Evolutionary conservation across 2,888 invertebrate species (phyloP).

Genomic region (Tuberolachnus salignus): DNA sequence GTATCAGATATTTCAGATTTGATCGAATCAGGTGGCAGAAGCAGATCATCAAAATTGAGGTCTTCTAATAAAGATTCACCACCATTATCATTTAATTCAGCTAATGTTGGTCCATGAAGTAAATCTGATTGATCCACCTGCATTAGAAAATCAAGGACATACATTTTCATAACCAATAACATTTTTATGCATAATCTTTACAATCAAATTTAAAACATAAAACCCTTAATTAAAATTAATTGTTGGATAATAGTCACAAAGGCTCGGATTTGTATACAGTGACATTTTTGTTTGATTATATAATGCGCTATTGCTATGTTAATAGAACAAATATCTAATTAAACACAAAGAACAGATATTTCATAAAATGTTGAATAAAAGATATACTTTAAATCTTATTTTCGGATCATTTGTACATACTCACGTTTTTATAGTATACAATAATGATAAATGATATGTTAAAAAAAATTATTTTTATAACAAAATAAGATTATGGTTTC

Average conservation of each 20-base stretch:
- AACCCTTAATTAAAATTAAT: neutral
- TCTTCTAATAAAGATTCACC: conserved; percentile 75
- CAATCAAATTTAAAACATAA: neutral
- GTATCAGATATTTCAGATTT: conserved; percentile 48
- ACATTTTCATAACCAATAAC: neutral
- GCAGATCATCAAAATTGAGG: conserved; percentile 83
- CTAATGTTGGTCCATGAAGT: conserved; percentile 74
- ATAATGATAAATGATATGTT: too few species aligned
- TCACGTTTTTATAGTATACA: too few species aligned
- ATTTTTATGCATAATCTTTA: neutral
- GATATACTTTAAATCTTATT: too few species aligned
- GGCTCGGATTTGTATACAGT: too few species aligned
- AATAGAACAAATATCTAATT: too few species aligned
- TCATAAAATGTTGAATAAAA: too few species aligned
- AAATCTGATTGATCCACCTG: conserved; percentile 86
- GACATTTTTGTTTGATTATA: too few species aligned
- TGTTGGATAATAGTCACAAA: neutral
- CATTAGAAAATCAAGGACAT: conserved; percentile 65
- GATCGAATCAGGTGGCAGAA: conserved; percentile 71
- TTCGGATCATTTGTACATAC: too few species aligned
- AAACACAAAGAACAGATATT: too few species aligned
- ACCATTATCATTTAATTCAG: conserved; percentile 75
- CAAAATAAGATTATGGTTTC: too few species aligned
- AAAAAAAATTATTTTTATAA: too few species aligned
- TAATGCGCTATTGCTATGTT: too few species aligned